Percentiles rank a stretch among this genome's conserved stretches.
Conservation (phyloP, 1,140 invertebrate genomes). For the Apis dorsata region DNA sequence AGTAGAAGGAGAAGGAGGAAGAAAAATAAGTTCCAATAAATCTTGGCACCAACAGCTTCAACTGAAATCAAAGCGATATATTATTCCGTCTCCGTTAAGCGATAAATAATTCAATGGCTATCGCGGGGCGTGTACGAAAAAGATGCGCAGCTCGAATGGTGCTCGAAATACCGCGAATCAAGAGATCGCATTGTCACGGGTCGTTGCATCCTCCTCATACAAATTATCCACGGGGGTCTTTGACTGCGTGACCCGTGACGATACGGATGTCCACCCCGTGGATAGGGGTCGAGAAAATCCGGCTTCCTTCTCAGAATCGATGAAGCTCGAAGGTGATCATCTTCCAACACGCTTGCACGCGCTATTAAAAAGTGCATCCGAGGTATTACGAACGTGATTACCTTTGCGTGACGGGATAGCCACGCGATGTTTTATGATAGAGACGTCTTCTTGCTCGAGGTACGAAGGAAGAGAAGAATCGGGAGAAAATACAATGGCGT, state of each 20-base stretch:
- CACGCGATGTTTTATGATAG: background rate
- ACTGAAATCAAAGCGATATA: background rate
- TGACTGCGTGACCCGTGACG: constrained; percentile 40
- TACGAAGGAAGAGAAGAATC: background rate
- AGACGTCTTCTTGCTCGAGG: background rate
- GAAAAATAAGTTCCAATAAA: background rate
- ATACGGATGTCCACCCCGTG: background rate
- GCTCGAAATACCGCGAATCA: background rate
- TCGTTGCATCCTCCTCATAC: constrained; percentile 22
- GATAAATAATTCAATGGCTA: constrained; percentile 20
- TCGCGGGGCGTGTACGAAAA: background rate
- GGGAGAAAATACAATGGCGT: no score
- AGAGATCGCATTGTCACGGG: background rate
- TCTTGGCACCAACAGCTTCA: background rate
- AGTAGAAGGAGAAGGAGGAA: background rate
- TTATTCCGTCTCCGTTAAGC: constrained; percentile 1
- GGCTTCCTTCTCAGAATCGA: background rate
- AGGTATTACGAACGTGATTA: background rate
- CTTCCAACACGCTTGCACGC: background rate
- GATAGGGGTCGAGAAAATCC: constrained; percentile 19
- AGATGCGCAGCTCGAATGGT: background rate
- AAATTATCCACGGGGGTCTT: constrained; percentile 36
- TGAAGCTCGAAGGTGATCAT: constrained; percentile 1
- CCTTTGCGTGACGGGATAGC: background rate
- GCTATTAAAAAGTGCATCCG: background rate